Percentiles rank a stretch among this genome's conserved stretches.
phyloP scores from a whole-genome alignment of 2,888 invertebrate genomes.

The Cheilosia grossa region DNA sequence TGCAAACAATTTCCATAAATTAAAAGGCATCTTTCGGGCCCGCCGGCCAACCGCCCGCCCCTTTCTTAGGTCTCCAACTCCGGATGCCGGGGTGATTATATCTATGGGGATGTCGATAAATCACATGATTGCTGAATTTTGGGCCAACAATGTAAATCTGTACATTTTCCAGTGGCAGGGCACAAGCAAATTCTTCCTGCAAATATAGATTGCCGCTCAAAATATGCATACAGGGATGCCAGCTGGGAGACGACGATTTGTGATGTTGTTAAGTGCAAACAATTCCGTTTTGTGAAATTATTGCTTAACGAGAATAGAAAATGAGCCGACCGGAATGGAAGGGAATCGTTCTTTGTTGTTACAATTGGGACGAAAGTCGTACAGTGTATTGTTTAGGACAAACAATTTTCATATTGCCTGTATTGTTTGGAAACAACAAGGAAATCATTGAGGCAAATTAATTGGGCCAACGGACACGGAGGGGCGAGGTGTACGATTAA shows the following conservation, averaged over 20 bases:
- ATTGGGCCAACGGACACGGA: too few relatives aligned
- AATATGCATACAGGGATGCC: conserved; percentile 26
- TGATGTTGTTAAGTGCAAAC: conserved; percentile 47
- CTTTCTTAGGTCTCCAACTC: too few relatives aligned
- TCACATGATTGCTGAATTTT: conserved; percentile 58
- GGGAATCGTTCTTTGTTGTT: conserved; percentile 25
- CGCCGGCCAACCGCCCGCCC: too few relatives aligned
- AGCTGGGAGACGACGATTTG: conserved; percentile 25
- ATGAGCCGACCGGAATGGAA: conserved; percentile 18
- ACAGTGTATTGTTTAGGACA: conserved; percentile 24
- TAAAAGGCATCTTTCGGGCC: conserved; percentile 64
- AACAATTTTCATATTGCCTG: conserved; percentile 42
- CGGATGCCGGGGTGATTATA: conserved; percentile 30
- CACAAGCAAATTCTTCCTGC: conserved; percentile 14
- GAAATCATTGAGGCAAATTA: not conserved
- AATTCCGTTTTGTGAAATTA: conserved; percentile 53
- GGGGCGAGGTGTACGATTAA: too few relatives aligned
- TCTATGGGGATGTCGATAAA: conserved; percentile 47
- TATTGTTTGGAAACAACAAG: conserved; percentile 22
- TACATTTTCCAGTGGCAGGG: conserved; percentile 7
- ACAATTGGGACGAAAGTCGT: conserved; percentile 44
- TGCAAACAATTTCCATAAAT: conserved; percentile 73
- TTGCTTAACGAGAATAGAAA: conserved; percentile 50
- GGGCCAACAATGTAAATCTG: conserved; percentile 28
- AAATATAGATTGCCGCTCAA: conserved; percentile 17